Percentiles rank a stretch among this genome's conserved stretches.
Conservation (phyloP, 2,113 vertebrate genomes). For the Hippocampus zosterae region DNA sequence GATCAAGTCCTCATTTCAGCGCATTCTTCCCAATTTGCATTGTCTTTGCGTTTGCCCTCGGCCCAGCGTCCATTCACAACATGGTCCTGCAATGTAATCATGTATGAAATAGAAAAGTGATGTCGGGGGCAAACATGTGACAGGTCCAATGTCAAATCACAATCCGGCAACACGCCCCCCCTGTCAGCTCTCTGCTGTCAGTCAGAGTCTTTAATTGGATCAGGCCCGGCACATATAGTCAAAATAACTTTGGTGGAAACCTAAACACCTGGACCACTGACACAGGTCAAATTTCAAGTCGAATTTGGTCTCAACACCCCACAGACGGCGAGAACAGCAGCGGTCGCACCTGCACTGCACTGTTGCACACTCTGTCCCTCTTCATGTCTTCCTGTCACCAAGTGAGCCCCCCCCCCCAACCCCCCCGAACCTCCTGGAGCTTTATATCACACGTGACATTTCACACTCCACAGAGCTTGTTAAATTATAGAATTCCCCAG, state of each 20-base stretch:
- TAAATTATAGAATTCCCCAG: conserved; percentile 41
- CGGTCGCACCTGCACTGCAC: background rate
- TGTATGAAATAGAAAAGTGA: background rate
- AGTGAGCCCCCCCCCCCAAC: conserved; percentile 3
- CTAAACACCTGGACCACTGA: conserved; percentile 13
- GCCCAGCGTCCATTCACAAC: background rate
- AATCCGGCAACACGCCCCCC: background rate
- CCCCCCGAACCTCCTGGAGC: conserved; percentile 1
- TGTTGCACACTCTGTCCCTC: background rate
- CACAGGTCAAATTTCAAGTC: conserved; percentile 7
- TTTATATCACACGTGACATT: conserved; percentile 48
- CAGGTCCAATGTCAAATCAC: background rate
- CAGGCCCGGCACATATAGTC: conserved; percentile 5
- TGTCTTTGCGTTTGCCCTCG: background rate
- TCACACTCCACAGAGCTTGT: conserved; percentile 47
- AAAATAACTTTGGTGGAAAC: conserved; percentile 3
- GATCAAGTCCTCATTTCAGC: background rate
- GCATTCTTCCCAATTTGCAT: background rate
- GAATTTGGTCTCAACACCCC: background rate
- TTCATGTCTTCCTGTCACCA: background rate
- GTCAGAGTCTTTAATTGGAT: conserved; percentile 13
- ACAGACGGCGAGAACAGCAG: conserved; percentile 2
- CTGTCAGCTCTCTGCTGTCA: conserved; percentile 11
- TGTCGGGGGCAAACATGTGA: background rate
- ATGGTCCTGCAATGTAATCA: background rate